phyloP scores from a whole-genome alignment of 2,888 invertebrate genomes.

The Lepidochrysops patricia region DNA sequence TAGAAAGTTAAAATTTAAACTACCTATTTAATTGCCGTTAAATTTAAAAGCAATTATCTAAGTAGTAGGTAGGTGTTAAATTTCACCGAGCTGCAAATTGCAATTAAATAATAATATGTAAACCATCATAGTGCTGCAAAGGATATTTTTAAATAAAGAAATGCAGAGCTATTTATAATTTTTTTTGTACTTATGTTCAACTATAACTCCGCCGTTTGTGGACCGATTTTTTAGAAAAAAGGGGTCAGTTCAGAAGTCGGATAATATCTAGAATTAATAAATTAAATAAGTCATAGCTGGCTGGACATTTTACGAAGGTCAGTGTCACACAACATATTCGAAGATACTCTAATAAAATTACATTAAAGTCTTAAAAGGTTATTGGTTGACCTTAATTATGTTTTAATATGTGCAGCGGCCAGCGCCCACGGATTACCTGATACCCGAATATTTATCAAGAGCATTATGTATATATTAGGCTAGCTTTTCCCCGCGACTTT shows the following conservation, averaged over 20 bases:
- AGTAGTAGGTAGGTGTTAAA: background rate
- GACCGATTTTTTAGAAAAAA: no score
- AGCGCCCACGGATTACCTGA: background rate
- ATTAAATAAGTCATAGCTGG: no score
- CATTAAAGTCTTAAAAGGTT: conserved; percentile 2
- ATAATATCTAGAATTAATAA: no score
- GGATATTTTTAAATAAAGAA: no score
- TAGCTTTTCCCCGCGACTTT: no score
- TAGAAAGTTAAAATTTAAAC: conserved; percentile 1
- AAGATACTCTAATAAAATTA: background rate
- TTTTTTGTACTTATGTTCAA: no score
- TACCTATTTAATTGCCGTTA: background rate
- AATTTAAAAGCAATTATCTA: background rate
- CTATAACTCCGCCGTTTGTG: no score
- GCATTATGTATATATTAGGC: no score
- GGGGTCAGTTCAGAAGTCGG: no score
- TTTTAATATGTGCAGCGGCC: background rate
- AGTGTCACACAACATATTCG: background rate
- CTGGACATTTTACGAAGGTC: background rate
- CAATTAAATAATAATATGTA: background rate
- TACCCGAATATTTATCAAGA: conserved; percentile 2
- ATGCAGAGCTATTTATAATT: no score
- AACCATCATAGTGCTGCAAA: no score
- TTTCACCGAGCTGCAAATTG: background rate
- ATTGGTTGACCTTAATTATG: conserved; percentile 8